These are phyloP conservation scores for Geothlypis trichas DNA, from an alignment of 2,113 vertebrate genomes.

Conservation along the genomic window DNA sequence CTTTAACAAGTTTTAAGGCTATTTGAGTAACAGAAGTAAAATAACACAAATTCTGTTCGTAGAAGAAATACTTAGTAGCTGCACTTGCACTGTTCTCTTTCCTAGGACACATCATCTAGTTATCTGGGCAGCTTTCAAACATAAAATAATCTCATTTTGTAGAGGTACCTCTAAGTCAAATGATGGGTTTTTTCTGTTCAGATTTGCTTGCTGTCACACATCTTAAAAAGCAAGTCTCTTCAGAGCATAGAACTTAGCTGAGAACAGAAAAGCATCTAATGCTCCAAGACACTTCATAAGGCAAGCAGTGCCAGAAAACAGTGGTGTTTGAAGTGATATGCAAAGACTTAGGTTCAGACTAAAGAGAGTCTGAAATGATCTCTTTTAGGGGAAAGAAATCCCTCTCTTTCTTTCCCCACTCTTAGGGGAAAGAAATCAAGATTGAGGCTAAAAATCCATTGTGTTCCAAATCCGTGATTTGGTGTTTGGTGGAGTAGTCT, in stretches of 20 bases:
- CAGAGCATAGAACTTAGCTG: neutral
- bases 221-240: neutral
- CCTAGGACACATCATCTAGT: neutral
- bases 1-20: neutral
- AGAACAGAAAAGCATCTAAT: neutral
- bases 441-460: neutral
- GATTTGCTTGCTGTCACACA: neutral
- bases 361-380: neutral
- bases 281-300: neutral
- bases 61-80: neutral
- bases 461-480: neutral
- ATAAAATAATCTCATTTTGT: neutral
- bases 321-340: neutral
- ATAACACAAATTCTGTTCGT: neutral
- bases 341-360: neutral
- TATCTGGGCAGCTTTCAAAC: neutral
- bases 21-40: neutral
- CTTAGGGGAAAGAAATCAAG: neutral
- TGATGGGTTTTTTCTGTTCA: neutral
- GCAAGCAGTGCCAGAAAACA: neutral
- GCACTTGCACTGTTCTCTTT: neutral
- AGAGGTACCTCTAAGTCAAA: neutral
- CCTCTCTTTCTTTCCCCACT: neutral
- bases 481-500: neutral
- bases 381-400: neutral